Base-by-base conservation (phyloP, 2,888 invertebrate species). In the Thereva unica region DNA sequence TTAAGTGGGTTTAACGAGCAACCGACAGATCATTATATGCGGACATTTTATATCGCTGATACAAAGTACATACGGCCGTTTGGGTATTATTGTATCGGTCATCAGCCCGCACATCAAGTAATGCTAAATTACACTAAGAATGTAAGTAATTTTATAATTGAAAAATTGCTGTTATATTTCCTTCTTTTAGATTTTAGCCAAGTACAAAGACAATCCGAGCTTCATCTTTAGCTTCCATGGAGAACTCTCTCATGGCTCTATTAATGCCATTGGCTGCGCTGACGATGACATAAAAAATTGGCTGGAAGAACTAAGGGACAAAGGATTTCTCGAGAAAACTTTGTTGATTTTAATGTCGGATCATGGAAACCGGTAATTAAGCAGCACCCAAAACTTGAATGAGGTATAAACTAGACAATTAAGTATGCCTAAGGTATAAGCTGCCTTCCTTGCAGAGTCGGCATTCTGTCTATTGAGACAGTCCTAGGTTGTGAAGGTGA, bases 21-120 rank as follows among this genome's bases (percentile, higher is more conserved):
- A 72, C 97, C 97, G 0, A 93, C 95, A 0, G 92, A 96, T 80
- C 95, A 96, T 78, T 96, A 95, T 76, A 87, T 95, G 81, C 82
- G 95, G 38, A 86, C 93, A 0, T 95, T 89, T 78, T 92, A 89
- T 74, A 75, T 91, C 9, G 89, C 90, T 23, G 86, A 89, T 8
- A 79, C 83, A 4, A 83, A 84, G 1, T 83, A 85, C 67, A 83
- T 84, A 67, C 81, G 78, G 55, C 82, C 83, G 41, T 86, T 85
- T 74, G 84, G 84, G 37, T 81, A 83, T 66, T 84, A 84, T 70
- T 93, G 93, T 75, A 82, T 91, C 12, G 92, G 92, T 0, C 86
- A 87, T 12, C 83, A 84, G 9, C 89, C 92, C 0, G 84, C 89
- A 50, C 93, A 92, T 76, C 79, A 83, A 71, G 77, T 87, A 1